Conservation (phyloP, 2,113 vertebrate genomes). For the Halcyon senegalensis region DNA sequence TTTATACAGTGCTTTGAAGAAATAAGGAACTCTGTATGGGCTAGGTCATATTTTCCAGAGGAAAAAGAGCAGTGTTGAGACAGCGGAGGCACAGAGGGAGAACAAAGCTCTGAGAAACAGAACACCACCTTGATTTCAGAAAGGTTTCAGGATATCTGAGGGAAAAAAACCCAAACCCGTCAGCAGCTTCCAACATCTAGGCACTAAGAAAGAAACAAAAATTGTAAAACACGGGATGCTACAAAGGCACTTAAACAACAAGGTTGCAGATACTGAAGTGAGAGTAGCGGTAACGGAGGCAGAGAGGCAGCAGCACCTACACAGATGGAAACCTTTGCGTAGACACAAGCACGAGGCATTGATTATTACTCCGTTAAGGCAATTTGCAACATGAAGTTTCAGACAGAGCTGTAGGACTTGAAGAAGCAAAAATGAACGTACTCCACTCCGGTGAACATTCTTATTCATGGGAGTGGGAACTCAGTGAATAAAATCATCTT, state of each 20-base stretch:
- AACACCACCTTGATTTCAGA: constrained; percentile 3
- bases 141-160: not conserved
- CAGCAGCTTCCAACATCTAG: not conserved
- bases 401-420: not conserved
- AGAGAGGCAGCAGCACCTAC: not conserved
- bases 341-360: not conserved
- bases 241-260: not conserved
- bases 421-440: not conserved
- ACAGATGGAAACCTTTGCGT: not conserved
- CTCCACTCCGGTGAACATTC: not conserved
- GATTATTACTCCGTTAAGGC: not conserved
- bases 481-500: not conserved
- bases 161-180: not conserved
- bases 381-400: not conserved
- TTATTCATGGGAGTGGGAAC: not conserved
- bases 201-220: not conserved
- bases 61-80: not conserved
- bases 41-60: not conserved
- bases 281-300: not conserved
- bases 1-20: constrained; percentile 62
- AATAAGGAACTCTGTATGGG: not conserved
- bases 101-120: not conserved
- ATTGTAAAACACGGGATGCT: not conserved
- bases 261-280: fast-evolving
- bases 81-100: not conserved